Evolutionary conservation across 2,888 invertebrate genomes (phyloP).

Genomic region (Tineola bisselliella): DNA sequence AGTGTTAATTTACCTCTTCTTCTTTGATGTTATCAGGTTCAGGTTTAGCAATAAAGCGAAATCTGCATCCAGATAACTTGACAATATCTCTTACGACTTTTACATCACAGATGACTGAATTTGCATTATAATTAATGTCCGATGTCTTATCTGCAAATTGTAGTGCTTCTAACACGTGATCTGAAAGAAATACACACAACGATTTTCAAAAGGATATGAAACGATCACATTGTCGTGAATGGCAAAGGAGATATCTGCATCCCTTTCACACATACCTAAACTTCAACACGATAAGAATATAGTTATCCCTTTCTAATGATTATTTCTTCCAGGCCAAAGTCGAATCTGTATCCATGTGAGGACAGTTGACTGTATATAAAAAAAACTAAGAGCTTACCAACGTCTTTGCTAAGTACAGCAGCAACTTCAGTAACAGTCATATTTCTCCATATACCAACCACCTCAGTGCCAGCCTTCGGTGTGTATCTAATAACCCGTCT

Average conservation of each 20-base stretch:
- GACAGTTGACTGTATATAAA: not conserved
- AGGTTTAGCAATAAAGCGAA: conserved; percentile 65
- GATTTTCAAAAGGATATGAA: no score
- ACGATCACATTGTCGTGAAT: no score
- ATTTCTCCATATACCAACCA: conserved; percentile 79
- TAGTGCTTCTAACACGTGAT: conserved; percentile 76
- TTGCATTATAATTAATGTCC: conserved; percentile 52
- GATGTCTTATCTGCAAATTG: conserved; percentile 70
- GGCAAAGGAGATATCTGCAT: no score
- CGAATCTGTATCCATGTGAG: no score
- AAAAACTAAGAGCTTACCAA: conserved; percentile 51
- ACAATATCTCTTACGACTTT: conserved; percentile 74
- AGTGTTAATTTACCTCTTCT: not conserved
- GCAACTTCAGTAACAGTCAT: conserved; percentile 85
- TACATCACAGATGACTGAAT: conserved; percentile 70
- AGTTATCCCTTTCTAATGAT: no score
- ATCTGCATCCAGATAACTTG: conserved; percentile 74
- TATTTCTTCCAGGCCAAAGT: no score
- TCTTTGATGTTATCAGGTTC: conserved; percentile 15
- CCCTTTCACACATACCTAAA: no score
- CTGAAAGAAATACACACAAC: conserved; percentile 51
- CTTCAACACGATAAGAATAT: no score
- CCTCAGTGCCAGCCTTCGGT: conserved; percentile 62
- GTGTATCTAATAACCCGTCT: conserved; percentile 69
- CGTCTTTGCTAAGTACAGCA: conserved; percentile 66